A percentile compares a stretch with the other conserved stretches of the same genome.
phyloP scores from a whole-genome alignment of 53 echinoderm and acorn worm species.

The Temnopleurus reevesii region DNA sequence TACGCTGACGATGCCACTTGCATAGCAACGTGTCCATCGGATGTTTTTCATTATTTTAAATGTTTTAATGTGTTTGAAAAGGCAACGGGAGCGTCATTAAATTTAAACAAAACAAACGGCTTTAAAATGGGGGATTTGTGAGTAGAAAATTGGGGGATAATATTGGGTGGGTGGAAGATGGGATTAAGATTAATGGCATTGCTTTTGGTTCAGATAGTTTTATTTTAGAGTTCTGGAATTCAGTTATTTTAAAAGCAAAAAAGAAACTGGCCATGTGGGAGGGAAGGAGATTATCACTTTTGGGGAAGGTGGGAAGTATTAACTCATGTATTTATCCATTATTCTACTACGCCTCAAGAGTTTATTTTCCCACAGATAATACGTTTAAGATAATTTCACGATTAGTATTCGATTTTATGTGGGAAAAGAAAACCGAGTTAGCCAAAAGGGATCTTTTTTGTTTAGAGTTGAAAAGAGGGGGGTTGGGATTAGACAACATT shows the following conservation, averaged over 20 bases:
- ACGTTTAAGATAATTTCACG: background rate
- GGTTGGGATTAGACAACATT: conserved; percentile 8
- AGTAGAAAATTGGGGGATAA: background rate
- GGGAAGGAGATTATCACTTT: background rate
- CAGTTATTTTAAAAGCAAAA: background rate
- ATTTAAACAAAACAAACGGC: too few relatives aligned
- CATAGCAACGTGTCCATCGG: conserved; percentile 30
- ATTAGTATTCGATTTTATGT: conserved; percentile 38
- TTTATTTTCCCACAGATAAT: too few relatives aligned
- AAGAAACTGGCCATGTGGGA: background rate
- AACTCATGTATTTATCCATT: too few relatives aligned
- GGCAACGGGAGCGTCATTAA: too few relatives aligned
- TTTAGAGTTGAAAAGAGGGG: conserved; percentile 13
- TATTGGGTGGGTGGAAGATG: background rate
- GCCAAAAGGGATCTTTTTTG: background rate
- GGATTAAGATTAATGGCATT: background rate
- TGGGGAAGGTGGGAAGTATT: background rate
- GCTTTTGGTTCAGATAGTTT: background rate
- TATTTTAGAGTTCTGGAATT: background rate
- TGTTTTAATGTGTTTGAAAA: conserved; percentile 27
- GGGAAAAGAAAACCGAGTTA: conserved; percentile 28
- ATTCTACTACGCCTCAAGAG: too few relatives aligned
- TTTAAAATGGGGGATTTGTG: background rate
- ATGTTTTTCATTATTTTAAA: conserved; percentile 29
- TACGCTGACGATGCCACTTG: conserved; percentile 69